Percentiles rank a stretch among this genome's conserved stretches.
phyloP scores from a whole-genome alignment of 2,113 vertebrate species.

The Camarhynchus parvulus region DNA sequence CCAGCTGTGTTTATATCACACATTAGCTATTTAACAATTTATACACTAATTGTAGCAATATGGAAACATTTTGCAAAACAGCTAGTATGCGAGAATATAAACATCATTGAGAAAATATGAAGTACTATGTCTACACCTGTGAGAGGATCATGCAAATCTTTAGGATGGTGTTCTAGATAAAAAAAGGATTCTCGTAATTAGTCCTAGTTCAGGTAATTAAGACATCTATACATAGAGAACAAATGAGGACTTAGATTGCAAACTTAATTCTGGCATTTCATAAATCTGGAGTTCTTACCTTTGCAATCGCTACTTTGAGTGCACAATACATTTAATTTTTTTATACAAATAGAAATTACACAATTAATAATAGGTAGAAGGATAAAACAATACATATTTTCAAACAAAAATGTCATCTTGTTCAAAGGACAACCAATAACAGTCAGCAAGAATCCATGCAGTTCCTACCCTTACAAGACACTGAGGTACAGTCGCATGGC shows the following conservation, averaged over 20 bases:
- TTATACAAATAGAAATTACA: background rate
- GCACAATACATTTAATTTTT: background rate
- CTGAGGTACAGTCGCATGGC: background rate
- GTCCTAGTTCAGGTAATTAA: background rate
- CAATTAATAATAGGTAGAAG: background rate
- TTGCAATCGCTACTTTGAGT: background rate
- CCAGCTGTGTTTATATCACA: background rate
- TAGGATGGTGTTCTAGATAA: background rate
- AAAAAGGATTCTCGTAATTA: background rate
- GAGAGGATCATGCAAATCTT: background rate
- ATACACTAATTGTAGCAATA: background rate
- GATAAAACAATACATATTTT: background rate
- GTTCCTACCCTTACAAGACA: background rate
- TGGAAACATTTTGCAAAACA: background rate
- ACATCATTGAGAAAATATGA: background rate
- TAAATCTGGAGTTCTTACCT: background rate
- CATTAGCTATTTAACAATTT: background rate
- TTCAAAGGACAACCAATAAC: background rate
- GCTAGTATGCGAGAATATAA: background rate
- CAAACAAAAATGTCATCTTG: background rate
- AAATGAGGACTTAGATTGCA: background rate
- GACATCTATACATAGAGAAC: background rate
- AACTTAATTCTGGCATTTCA: background rate
- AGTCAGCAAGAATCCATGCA: background rate
- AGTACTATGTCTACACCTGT: background rate